Conservation (phyloP, 2,113 vertebrate genomes). For the Malurus melanocephalus region DNA sequence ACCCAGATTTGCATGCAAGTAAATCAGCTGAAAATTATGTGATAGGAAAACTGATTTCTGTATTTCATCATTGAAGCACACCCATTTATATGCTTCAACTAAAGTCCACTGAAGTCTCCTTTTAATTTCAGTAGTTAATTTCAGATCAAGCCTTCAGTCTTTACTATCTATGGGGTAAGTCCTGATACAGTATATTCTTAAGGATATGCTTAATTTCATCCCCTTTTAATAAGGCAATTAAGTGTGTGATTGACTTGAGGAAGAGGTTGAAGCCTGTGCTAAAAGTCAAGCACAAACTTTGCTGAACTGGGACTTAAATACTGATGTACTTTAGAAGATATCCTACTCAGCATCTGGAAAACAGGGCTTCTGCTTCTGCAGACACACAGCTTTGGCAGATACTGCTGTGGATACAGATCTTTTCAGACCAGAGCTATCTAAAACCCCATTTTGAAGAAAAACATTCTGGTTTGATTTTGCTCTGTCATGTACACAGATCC, state of each 20-base stretch:
- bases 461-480: not conserved
- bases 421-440: not conserved
- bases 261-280: not conserved
- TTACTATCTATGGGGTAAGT: not conserved
- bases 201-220: not conserved
- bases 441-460: not conserved
- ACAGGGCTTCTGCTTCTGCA: not conserved
- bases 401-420: not conserved
- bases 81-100: not conserved
- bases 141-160: not conserved
- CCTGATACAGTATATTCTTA: not conserved
- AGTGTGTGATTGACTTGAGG: not conserved
- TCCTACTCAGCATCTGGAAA: not conserved
- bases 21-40: constrained; percentile 27
- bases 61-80: not conserved
- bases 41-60: not conserved
- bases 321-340: not conserved
- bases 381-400: not conserved
- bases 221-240: not conserved
- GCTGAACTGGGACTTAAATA: not conserved
- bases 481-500: not conserved
- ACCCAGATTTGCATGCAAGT: constrained; percentile 74
- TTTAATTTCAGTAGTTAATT: not conserved
- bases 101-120: not conserved
- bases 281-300: not conserved